phyloP scores from a whole-genome alignment of 2,113 vertebrate species.

The Cebus imitator region DNA sequence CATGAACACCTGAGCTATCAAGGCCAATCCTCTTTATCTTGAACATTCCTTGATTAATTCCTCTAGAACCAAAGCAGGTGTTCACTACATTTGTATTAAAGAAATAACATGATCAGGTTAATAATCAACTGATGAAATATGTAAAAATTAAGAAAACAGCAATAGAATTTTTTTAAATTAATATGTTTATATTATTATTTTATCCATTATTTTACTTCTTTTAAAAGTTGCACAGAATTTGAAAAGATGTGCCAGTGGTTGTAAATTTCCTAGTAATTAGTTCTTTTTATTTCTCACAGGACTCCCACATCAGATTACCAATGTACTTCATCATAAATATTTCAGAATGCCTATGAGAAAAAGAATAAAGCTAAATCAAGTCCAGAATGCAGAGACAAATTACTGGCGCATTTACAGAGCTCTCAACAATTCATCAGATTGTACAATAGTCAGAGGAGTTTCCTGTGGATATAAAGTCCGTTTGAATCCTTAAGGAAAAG shows the following conservation, averaged over 20 bases:
- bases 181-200: constrained; percentile 12
- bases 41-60: constrained; percentile 63
- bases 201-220: background rate
- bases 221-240: constrained; percentile 27
- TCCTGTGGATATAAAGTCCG: background rate
- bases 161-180: background rate
- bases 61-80: constrained; percentile 29
- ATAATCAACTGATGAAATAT: background rate
- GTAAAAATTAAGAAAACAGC: constrained; percentile 8
- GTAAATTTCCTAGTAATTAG: constrained; percentile 47
- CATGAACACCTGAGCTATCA: constrained; percentile 32
- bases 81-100: background rate
- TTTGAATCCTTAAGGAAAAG: background rate
- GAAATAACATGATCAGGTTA: background rate
- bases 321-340: constrained; percentile 29
- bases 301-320: constrained; percentile 26
- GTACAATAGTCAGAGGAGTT: background rate
- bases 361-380: constrained; percentile 56
- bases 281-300: constrained; percentile 35
- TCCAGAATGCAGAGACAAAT: constrained; percentile 30
- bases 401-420: background rate
- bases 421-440: constrained; percentile 47
- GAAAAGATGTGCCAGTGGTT: background rate
- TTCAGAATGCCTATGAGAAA: constrained; percentile 48
- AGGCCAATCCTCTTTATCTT: constrained; percentile 57